Base-by-base conservation (phyloP, 1,140 invertebrate genomes). In the Sycophila sp. region DNA sequence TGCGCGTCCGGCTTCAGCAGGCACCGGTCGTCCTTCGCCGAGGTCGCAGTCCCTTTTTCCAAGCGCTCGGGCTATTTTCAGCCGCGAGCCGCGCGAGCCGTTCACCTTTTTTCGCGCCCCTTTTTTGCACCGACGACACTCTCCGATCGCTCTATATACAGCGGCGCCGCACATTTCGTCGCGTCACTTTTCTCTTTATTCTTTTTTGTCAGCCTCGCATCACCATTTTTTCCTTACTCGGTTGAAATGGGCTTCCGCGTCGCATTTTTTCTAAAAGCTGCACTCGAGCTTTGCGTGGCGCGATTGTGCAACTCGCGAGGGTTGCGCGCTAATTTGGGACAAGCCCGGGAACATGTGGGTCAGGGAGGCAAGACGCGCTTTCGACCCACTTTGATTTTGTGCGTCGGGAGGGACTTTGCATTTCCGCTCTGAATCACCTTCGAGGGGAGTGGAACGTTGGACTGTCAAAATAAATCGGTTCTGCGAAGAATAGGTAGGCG, bases 11-110 rank as follows among this genome's bases (percentile, higher is more conserved):
- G 34, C 24, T 59, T 28, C 47, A 24, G 10, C 24, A 26, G 13
- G 6, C 10, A 2, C 22, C n/a, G 0, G 58, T 2, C 60, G 60
- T 19, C 60, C 60, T 63, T 63, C 45, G 28, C 6, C 42, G 26
- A 49, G 42, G 42, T 63, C 42, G 30, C 22, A 47, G 30, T 47
- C 40, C 60, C 45, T 49, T 49, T 62, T 62, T 32, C 42, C 40
- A 7, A n/a, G n/a, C n/a, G n/a, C n/a, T n/a, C n/a, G n/a, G n/a
- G 53, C n/a, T 56, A 56, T 56, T 34, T 56, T 24, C 53, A 55
- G 15, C 0, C 40, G n/a, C n/a, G n/a, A n/a, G n/a, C n/a, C n/a
- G n/a, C n/a, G n/a, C n/a, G n/a, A n/a, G n/a, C n/a, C n/a, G 15
- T 19, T 7, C 19, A 8, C n/a, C n/a, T 45, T 40, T 4, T 2